Evolutionary conservation across 2,113 vertebrate genomes (phyloP).

Genomic region (Rhadina sibilatrix): DNA sequence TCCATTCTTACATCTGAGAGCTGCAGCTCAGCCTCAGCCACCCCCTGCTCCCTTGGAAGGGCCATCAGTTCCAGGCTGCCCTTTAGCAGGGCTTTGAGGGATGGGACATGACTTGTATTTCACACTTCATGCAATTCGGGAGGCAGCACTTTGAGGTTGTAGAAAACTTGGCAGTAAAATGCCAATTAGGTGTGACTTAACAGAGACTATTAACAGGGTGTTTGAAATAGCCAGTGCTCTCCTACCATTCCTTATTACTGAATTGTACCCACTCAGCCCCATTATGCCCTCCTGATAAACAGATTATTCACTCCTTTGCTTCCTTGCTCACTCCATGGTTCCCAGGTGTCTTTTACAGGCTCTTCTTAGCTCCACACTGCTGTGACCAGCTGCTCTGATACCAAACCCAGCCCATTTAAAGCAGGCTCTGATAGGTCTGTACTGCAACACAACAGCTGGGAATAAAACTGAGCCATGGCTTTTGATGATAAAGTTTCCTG

Average conservation of each 20-base stretch:
- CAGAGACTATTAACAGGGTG: background rate
- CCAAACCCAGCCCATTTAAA: background rate
- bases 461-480: background rate
- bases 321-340: background rate
- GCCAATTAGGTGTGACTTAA: constrained; percentile 28
- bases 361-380: background rate
- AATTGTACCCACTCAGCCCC: background rate
- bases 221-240: background rate
- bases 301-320: background rate
- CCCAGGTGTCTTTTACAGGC: background rate
- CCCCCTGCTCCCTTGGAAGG: background rate
- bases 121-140: constrained; percentile 11
- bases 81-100: background rate
- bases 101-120: background rate
- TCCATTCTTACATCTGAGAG: fast-evolving
- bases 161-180: constrained; percentile 31
- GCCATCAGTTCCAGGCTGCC: background rate
- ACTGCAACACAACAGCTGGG: background rate
- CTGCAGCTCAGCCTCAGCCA: background rate
- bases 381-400: background rate
- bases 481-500: background rate
- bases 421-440: background rate
- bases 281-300: background rate
- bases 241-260: background rate
- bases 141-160: background rate